Percentiles rank a stretch among this genome's conserved stretches.
Evolutionary conservation across 2,113 vertebrate species (phyloP).

Genomic region (Recurvirostra avosetta): DNA sequence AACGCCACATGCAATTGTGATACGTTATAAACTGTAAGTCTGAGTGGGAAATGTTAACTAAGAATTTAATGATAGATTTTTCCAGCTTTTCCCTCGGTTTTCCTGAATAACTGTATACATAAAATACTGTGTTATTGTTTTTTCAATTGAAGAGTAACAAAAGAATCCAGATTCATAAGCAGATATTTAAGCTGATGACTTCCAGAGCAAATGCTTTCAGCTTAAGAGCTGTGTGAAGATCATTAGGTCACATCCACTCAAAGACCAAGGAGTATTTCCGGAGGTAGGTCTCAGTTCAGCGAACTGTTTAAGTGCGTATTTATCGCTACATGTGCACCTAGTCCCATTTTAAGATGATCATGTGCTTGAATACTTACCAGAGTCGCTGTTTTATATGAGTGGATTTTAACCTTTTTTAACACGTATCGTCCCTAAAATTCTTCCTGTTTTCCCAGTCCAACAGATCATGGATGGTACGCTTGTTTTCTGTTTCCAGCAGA

Average conservation of each 20-base stretch:
- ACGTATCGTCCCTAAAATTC: not conserved
- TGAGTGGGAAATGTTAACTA: not conserved
- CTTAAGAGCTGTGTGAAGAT: not conserved
- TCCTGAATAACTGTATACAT: not conserved
- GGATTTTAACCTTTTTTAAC: not conserved
- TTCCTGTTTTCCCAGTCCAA: not conserved
- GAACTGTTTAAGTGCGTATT: not conserved
- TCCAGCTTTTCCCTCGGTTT: not conserved
- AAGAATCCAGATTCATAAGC: not conserved
- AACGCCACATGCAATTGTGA: not conserved
- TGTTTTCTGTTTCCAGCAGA: not conserved
- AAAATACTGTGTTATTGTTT: not conserved
- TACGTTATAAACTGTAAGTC: not conserved
- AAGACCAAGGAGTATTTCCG: not conserved
- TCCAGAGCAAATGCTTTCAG: not conserved
- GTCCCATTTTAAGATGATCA: not conserved
- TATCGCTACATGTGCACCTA: not conserved
- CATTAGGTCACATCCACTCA: fast-evolving
- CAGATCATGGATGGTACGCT: not conserved
- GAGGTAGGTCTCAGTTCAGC: not conserved
- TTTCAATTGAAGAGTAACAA: not conserved
- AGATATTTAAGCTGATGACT: not conserved
- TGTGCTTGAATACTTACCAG: not conserved
- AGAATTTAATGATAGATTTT: not conserved
- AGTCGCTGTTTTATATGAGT: not conserved